These are phyloP conservation scores for Sebastes oblongus DNA, from an alignment of 2,797 vertebrate species.

Conservation along the genomic window DNA sequence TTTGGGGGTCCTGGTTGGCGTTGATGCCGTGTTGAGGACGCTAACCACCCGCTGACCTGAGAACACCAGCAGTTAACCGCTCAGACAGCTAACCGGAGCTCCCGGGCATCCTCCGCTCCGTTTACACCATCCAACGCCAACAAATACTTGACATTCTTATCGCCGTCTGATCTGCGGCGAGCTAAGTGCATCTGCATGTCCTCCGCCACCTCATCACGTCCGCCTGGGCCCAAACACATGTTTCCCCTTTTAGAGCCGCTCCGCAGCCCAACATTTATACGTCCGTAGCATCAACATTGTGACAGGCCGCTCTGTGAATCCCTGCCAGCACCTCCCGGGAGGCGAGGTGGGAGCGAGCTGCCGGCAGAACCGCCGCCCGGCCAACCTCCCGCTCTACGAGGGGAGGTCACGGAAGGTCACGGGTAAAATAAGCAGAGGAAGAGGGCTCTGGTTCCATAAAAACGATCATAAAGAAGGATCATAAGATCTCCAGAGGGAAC, in stretches of 20 bases:
- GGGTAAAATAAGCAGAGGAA: constrained; percentile 45
- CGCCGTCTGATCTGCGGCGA: constrained; percentile 19
- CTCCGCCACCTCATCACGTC: constrained; percentile 55
- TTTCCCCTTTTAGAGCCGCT: constrained; percentile 69
- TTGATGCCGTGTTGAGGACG: too few relatives aligned
- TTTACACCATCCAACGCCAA: constrained; percentile 54
- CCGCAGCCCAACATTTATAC: constrained; percentile 58
- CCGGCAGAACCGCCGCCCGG: neutral
- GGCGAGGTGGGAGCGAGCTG: constrained; percentile 19
- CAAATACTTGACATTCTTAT: constrained; percentile 61
- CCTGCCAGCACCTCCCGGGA: constrained; percentile 32
- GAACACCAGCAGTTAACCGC: neutral
- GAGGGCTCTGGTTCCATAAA: constrained; percentile 13
- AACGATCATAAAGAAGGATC: constrained; percentile 24
- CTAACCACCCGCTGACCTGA: too few relatives aligned
- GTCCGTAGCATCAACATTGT: constrained; percentile 71
- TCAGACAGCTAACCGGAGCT: too few relatives aligned
- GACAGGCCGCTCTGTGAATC: constrained; percentile 63
- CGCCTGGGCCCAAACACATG: constrained; percentile 53
- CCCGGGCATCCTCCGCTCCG: constrained; percentile 26
- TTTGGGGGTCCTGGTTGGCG: too few relatives aligned
- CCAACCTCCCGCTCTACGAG: neutral
- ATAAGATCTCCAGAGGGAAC: too few relatives aligned
- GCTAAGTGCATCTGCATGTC: constrained; percentile 59
- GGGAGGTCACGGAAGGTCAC: constrained; percentile 23